Evolutionary conservation across 2,113 vertebrate species (phyloP), one percentile per base, ranked within the genome.

Genomic region (Cyphomyrus discorhynchus): DNA sequence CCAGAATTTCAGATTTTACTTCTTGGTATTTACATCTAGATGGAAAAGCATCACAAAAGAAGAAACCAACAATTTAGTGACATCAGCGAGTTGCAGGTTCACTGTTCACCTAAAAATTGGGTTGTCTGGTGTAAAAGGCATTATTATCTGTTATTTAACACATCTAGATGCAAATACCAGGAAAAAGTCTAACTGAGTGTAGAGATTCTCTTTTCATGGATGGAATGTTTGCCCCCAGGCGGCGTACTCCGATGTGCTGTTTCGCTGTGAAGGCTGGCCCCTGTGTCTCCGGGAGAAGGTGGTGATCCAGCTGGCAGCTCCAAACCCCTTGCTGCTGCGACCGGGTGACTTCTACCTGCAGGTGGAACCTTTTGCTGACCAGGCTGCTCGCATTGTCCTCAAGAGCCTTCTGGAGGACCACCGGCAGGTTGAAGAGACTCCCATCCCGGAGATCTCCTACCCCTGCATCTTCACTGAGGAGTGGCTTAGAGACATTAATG

Each of bases 261-360:
- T 98, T 93, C 92, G 96, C 89, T 97, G 96, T 0, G 96, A 97
- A n/a, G 98, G 98, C 93, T 98, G 98, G 98, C 98, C 98, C 0
- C 92, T 99, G 87, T 98, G 98, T 89, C 95, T 98, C 66, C 94
- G 92, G 0, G 95, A 97, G 87, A 96, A 95, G 74, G 94, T 98
- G 2, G 96, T 98, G 0, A 87, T 98, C 91, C 97, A 99, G 90
- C 95, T 98, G 0, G 95, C 97, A 0, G 96, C 97, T 0, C 93
- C 98, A 91, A 94, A 96, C 90, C 96, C 97, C 0, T 94, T 96
- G 91, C 92, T 96, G 21, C 92, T 98, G 91, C 96, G 95, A 13
- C 96, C 95, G 0, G 95, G 97, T 87, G 97, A 99, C 94, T 98
- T 99, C 91, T 98, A 97, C 94, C 96, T 98, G 86, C 97, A 97